Base-by-base conservation (phyloP, 1,140 invertebrate species). In the Kradibia gibbosae region DNA sequence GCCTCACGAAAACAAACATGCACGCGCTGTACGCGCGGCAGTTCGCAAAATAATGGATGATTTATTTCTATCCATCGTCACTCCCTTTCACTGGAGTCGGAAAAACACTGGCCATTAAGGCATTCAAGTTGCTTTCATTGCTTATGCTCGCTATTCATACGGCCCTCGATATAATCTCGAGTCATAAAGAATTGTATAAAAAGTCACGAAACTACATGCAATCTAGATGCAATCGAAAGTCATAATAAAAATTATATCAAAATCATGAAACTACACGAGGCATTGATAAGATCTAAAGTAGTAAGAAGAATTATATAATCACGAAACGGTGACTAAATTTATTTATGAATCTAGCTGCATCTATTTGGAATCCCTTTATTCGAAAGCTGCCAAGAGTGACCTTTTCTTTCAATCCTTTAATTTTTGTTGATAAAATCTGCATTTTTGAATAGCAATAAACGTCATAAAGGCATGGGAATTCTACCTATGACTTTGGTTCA, bases 1-100 rank as follows among this genome's bases (percentile, higher is more conserved):
- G 57, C 42, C 2, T 45, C 60, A 67, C 42, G 75, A 78, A 78
- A 67, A 67, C 45, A 67, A 78, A 67, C n/a, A 42, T 22, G 60
- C 60, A 67, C 28, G 2, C 25, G 36, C 57, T 20, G 17, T 17
- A 15, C 34, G 4, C 20, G 0, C 22, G 4, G 0, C 34, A n/a
- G 42, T 75, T 28, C 53, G 11, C 34, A 34, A 67, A 67, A 22
- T 65, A 39, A 39, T n/a, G 34, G 34, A 39, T n/a, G 62, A 67
- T 39, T 67, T 67, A 39, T 67, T 62, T 67, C 62, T 36, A 8
- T 39, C 62, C 62, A n/a, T 36, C 36, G 17, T 39, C n/a, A n/a
- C 36, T 13, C 13, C 36, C 62, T 72, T 48, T 72, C 42, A 28
- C 45, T 72, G n/a, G 11, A 13, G n/a, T 31, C 25, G n/a, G 28